phyloP scores from a whole-genome alignment of 1,140 invertebrate genomes.

The Papilio polyxenes region DNA sequence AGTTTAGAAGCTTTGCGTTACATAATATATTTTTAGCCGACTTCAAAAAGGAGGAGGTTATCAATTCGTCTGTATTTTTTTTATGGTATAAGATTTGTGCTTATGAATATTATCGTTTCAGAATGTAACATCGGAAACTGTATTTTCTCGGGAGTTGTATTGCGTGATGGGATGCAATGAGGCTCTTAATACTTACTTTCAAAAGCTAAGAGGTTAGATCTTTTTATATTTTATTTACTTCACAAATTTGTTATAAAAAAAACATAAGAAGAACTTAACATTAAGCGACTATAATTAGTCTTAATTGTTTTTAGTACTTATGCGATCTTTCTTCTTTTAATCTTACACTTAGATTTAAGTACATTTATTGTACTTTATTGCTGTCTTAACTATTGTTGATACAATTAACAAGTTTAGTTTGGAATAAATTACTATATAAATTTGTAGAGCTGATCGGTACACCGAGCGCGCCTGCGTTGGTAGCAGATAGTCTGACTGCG shows the following conservation, averaged over 20 bases:
- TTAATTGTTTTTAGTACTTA: too few relatives aligned
- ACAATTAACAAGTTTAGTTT: background rate
- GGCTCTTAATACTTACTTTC: conserved; percentile 87
- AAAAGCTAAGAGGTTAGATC: conserved; percentile 83
- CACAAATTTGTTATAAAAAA: too few relatives aligned
- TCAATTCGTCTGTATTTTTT: too few relatives aligned
- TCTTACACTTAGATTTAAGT: too few relatives aligned
- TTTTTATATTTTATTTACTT: background rate
- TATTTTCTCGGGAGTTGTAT: conserved; percentile 86
- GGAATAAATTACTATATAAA: background rate
- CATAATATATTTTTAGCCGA: too few relatives aligned
- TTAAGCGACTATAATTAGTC: too few relatives aligned
- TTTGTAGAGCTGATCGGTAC: conserved; percentile 84
- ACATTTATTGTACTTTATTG: background rate
- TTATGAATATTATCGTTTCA: conserved; percentile 65
- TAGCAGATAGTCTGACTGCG: conserved; percentile 87
- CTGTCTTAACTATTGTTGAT: too few relatives aligned
- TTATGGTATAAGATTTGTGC: background rate
- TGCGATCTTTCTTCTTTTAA: too few relatives aligned
- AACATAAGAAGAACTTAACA: too few relatives aligned
- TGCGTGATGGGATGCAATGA: conserved; percentile 91
- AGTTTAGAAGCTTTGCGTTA: conserved; percentile 71
- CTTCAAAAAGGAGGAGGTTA: too few relatives aligned
- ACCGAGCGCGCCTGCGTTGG: conserved; percentile 87
- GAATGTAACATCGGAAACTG: conserved; percentile 85